These are phyloP conservation scores for Ommatoiulus sabulosus DNA, from an alignment of 2,888 invertebrate species.

Conservation along the genomic window DNA sequence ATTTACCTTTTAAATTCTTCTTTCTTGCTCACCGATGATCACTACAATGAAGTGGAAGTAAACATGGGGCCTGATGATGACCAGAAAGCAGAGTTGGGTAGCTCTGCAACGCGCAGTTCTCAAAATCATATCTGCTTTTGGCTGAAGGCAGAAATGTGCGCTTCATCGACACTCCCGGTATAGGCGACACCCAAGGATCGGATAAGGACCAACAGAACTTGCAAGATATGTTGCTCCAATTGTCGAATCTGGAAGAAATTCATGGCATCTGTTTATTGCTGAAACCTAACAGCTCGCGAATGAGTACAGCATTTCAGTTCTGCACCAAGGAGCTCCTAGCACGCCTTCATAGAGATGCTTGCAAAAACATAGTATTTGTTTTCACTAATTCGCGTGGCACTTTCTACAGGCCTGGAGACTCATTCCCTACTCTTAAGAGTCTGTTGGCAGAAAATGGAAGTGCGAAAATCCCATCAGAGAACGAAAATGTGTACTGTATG, in stretches of 20 bases:
- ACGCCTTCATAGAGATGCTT: conserved; percentile 62
- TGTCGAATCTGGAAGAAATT: background rate
- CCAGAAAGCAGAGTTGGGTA: conserved; percentile 17
- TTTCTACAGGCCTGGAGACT: conserved; percentile 59
- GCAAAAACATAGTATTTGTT: conserved; percentile 62
- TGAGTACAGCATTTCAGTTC: conserved; percentile 61
- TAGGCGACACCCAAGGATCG: conserved; percentile 62
- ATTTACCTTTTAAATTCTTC: background rate
- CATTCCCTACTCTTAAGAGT: conserved; percentile 42
- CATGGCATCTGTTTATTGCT: conserved; percentile 60
- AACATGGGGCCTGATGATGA: conserved; percentile 45
- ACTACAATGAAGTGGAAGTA: conserved; percentile 49
- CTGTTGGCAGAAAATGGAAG: conserved; percentile 12
- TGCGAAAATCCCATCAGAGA: background rate
- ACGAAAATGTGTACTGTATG: conserved; percentile 60
- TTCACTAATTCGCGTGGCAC: conserved; percentile 62
- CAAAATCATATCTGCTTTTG: conserved; percentile 39
- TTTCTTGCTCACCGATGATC: conserved; percentile 54
- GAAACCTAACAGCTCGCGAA: conserved; percentile 61
- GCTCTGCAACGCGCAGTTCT: conserved; percentile 52
- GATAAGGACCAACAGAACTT: conserved; percentile 62
- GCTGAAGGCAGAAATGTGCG: conserved; percentile 49
- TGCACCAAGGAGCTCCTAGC: conserved; percentile 62
- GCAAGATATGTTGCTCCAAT: conserved; percentile 49
- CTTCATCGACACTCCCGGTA: conserved; percentile 63